A percentile compares a stretch with the other conserved stretches of the same genome.
These are phyloP conservation scores for Cyclophora punctaria DNA, from an alignment of 2,888 invertebrate species.

Conservation along the genomic window DNA sequence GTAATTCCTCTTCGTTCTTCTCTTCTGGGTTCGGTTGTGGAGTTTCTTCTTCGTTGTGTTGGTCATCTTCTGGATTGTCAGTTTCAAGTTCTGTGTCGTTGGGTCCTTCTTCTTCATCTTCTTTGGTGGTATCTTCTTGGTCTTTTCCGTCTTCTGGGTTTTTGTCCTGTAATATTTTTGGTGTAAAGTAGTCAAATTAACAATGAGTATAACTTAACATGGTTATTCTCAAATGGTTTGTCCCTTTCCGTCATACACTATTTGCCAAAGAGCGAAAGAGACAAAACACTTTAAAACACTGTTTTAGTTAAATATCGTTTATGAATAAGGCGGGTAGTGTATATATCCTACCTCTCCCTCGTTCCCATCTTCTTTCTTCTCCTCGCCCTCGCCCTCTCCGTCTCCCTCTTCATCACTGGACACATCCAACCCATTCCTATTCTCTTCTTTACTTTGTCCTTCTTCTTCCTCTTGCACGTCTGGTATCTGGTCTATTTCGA, in stretches of 20 bases:
- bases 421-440: constrained; percentile 61
- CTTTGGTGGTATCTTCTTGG: constrained; percentile 14
- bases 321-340: no score
- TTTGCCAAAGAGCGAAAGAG: no score
- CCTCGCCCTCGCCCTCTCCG: constrained; percentile 35
- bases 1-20: constrained; percentile 37
- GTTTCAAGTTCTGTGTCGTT: constrained; percentile 11
- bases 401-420: constrained; percentile 64
- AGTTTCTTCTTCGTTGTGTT: constrained; percentile 35
- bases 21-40: constrained; percentile 33
- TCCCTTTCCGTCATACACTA: no score
- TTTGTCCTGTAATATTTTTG: no score
- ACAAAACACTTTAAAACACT: no score
- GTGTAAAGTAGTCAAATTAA: no score
- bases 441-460: constrained; percentile 46
- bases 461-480: constrained; percentile 55
- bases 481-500: constrained; percentile 83
- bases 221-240: no score
- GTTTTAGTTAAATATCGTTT: no score
- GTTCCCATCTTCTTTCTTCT: background rate
- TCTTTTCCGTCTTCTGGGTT: no score
- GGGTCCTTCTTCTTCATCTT: constrained; percentile 23
- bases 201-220: no score
- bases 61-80: constrained; percentile 29
- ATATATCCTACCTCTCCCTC: constrained; percentile 1